Conservation (phyloP, 2,797 vertebrate species). For the Hapalemur alaotrensis region DNA sequence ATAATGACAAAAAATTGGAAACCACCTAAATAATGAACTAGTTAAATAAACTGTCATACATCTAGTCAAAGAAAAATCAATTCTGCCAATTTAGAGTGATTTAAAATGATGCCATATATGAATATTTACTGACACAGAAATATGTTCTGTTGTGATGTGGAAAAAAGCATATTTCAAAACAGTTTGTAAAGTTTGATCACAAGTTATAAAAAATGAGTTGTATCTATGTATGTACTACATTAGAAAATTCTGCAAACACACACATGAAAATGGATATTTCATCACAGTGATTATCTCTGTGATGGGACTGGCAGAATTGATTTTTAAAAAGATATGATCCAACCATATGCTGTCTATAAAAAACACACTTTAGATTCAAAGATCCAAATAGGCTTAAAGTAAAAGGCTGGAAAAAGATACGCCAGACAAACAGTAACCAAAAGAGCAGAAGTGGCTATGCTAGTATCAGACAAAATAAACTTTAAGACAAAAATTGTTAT, state of each 20-base stretch:
- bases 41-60: background rate
- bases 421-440: background rate
- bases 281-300: background rate
- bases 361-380: background rate
- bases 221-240: background rate
- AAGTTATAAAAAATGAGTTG: background rate
- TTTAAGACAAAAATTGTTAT: background rate
- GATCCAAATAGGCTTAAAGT: background rate
- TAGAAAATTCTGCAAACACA: background rate
- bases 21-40: background rate
- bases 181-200: background rate
- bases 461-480: background rate
- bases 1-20: background rate
- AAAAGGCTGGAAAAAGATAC: background rate
- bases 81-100: background rate
- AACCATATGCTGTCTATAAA: background rate
- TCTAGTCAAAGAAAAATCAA: background rate
- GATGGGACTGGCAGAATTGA: background rate
- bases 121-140: background rate
- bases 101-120: background rate
- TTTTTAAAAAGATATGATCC: background rate
- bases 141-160: background rate
- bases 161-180: background rate
- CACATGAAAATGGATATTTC: background rate
- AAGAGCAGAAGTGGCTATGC: background rate